Base-by-base conservation (phyloP, 2,888 invertebrate genomes). In the Machimus atricapillus region DNA sequence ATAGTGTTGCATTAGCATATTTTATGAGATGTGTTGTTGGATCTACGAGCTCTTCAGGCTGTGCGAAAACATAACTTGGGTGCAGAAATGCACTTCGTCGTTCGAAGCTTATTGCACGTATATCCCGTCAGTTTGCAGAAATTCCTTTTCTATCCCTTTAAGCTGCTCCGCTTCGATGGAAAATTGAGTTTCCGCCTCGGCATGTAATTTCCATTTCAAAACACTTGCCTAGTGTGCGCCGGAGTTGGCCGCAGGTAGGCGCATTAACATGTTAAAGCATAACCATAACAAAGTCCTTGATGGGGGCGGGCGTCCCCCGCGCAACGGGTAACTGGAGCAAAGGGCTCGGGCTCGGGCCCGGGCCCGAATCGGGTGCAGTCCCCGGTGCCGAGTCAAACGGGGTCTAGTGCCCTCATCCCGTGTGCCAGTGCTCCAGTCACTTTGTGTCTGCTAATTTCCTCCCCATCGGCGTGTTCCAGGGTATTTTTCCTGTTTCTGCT, bases 371-470 rank as follows among this genome's bases (percentile, higher is more conserved):
- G 43, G 23, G 40, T 78, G 40, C 16, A 78, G 43, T 12, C 76
- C 2, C 27, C 14, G 16, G 9, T 14, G 40, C n/a, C 37, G 19
- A 56, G 34, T 81, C n/a, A 56, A 81, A 56, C 23, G 27, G 56
- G 81, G 81, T 43, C 27, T 46, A 31, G 56, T 31, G 31, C 52
- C 52, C 81, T 56, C 81, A 81, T 81, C 56, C 81, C 56, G 46
- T 81, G 81, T 46, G 23, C 81, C 81, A 56, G 34, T 56, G 81
- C 40, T 81, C 52, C 52, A 81, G 81, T 81, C 81, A 81, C 56
- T 81, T 34, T 81, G n/a, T 81, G 31, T 52, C 52, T 81, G 81
- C 81, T 81, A 81, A 81, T 81, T 81, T 81, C 52, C 81, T 66
- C 56, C 56, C 31, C 34, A 27, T n/a, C 81, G 34, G 14, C n/a